Evolutionary conservation across 2,797 vertebrate genomes (phyloP).

Genomic region (Adelosebastes latens): DNA sequence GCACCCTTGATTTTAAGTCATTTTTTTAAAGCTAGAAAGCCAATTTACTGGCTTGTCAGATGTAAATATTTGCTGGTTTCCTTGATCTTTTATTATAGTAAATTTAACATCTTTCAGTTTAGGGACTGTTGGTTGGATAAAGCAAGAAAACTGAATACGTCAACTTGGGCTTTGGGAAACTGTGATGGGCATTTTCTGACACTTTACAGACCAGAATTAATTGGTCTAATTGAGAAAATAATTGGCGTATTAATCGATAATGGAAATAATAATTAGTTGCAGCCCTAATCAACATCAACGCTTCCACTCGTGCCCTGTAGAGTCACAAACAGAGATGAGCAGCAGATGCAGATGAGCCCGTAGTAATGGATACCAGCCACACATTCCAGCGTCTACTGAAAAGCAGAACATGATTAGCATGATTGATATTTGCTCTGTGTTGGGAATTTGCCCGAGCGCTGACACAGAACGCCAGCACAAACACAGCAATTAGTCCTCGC

Average conservation of each 20-base stretch:
- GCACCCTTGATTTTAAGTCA: not conserved
- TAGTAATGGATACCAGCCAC: slow-evolving; percentile 9
- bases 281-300: not conserved
- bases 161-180: not conserved
- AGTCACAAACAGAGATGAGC: slow-evolving; percentile 5
- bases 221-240: not conserved
- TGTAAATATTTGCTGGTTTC: not conserved
- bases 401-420: slow-evolving; percentile 62
- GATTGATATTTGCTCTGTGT: slow-evolving; percentile 70
- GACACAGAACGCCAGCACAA: slow-evolving; percentile 65
- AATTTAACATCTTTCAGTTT: not conserved
- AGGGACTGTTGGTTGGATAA: not conserved
- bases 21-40: not conserved
- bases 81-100: not conserved
- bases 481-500: slow-evolving; percentile 73
- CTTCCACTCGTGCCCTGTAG: not conserved
- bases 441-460: slow-evolving; percentile 64
- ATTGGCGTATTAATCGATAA: not conserved
- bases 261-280: not conserved
- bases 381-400: slow-evolving; percentile 30
- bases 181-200: not conserved
- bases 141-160: not conserved
- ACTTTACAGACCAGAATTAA: not conserved
- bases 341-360: slow-evolving; percentile 4
- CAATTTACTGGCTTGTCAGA: not conserved